phyloP scores from a whole-genome alignment of 2,888 invertebrate species.

The Ptychoptera contaminata region DNA sequence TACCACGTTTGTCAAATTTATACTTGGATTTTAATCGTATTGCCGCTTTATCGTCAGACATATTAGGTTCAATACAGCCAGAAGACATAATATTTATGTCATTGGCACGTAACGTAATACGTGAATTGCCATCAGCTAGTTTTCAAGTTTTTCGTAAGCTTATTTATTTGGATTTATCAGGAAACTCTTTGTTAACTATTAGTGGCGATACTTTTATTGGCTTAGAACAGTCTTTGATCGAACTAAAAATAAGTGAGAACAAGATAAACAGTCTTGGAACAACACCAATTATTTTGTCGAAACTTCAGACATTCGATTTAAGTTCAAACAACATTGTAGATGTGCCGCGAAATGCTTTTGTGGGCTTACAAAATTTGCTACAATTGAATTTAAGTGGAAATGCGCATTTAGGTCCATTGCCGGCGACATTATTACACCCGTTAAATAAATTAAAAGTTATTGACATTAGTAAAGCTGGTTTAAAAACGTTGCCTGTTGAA shows the following conservation, averaged over 20 bases:
- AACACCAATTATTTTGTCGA: slow-evolving; percentile 43
- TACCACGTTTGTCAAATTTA: slow-evolving; percentile 55
- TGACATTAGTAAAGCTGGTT: slow-evolving; percentile 57
- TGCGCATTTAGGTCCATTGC: slow-evolving; percentile 45
- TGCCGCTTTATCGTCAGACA: slow-evolving; percentile 66
- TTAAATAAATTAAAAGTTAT: slow-evolving; percentile 49
- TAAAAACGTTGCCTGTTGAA: slow-evolving; percentile 58
- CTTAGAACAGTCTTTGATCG: slow-evolving; percentile 53
- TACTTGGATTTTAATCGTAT: slow-evolving; percentile 77
- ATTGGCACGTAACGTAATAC: slow-evolving; percentile 68
- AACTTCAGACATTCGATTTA: slow-evolving; percentile 54
- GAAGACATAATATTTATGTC: slow-evolving; percentile 55
- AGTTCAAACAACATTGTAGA: slow-evolving; percentile 66
- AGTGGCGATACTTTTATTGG: slow-evolving; percentile 61
- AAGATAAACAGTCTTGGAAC: slow-evolving; percentile 50
- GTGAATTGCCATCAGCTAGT: slow-evolving; percentile 66
- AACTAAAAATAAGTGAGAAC: slow-evolving; percentile 58
- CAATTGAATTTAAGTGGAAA: slow-evolving; percentile 65
- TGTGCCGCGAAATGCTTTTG: slow-evolving; percentile 50
- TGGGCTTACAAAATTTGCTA: slow-evolving; percentile 46
- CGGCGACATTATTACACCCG: slow-evolving; percentile 51
- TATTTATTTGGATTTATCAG: slow-evolving; percentile 54
- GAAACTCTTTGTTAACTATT: slow-evolving; percentile 57
- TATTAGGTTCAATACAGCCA: slow-evolving; percentile 51
- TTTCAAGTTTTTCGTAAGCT: slow-evolving; percentile 65